These are phyloP conservation scores for Microplitis demolitor DNA, from an alignment of 1,140 invertebrate species.

Conservation along the genomic window DNA sequence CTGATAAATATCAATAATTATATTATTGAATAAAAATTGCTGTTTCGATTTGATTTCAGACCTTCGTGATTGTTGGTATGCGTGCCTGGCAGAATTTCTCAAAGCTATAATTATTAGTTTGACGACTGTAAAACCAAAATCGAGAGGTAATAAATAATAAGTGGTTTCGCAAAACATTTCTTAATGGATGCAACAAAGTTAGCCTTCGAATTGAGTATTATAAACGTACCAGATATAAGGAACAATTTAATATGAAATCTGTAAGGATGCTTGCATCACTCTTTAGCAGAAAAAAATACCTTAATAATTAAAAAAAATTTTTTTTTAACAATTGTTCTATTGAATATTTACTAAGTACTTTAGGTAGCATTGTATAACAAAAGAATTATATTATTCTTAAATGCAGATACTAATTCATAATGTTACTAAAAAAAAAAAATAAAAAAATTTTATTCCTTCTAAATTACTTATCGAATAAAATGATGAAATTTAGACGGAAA, in stretches of 20 bases:
- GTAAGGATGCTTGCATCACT: not conserved
- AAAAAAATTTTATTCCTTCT: too few species aligned
- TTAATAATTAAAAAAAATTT: too few species aligned
- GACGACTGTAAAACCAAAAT: constrained; percentile 1
- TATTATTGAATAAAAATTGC: not conserved
- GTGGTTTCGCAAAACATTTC: not conserved
- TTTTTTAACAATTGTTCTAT: too few species aligned
- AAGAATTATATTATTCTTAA: too few species aligned
- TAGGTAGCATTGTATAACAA: too few species aligned
- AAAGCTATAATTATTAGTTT: not conserved
- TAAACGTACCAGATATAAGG: not conserved
- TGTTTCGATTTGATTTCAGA: not conserved
- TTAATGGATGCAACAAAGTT: constrained; percentile 6
- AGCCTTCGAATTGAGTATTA: not conserved
- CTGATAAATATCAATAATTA: not conserved
- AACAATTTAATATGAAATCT: not conserved
- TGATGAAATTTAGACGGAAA: too few species aligned
- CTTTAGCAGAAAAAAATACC: too few species aligned
- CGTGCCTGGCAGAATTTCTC: not conserved
- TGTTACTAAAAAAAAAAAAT: too few species aligned
- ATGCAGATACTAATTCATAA: too few species aligned
- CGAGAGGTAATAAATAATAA: not conserved
- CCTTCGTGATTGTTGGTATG: not conserved
- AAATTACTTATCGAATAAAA: too few species aligned
- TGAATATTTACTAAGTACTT: too few species aligned